These are phyloP conservation scores for Laterallus jamaicensis DNA, from an alignment of 2,113 vertebrate genomes.

Conservation along the genomic window DNA sequence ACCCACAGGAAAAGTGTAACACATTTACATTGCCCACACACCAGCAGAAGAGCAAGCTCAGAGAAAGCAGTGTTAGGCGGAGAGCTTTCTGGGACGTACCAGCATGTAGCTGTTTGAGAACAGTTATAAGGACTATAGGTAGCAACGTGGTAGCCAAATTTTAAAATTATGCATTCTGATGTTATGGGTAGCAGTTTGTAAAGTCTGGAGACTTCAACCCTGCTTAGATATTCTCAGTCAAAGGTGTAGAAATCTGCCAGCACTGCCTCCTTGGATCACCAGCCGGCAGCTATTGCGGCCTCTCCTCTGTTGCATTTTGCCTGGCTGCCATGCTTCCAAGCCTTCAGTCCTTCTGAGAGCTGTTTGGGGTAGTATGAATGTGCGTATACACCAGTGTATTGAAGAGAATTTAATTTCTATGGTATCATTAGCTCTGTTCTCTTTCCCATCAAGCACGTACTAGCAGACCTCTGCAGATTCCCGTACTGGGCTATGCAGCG, in stretches of 20 bases:
- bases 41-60: neutral
- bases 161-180: neutral
- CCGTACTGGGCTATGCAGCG: neutral
- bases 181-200: neutral
- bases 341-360: neutral
- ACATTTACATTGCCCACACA: neutral
- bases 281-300: neutral
- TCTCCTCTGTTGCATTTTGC: neutral
- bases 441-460: neutral
- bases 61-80: neutral
- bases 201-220: neutral
- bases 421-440: neutral
- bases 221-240: neutral
- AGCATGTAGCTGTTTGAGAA: neutral
- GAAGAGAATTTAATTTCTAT: neutral
- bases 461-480: neutral
- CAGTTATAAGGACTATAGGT: neutral
- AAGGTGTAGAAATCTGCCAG: neutral
- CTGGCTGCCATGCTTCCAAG: neutral
- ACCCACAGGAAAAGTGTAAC: neutral
- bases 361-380: neutral
- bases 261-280: neutral
- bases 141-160: neutral
- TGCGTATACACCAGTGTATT: neutral
- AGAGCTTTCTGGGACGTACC: neutral